These are phyloP conservation scores for Emys orbicularis DNA, from an alignment of 2,797 vertebrate species.

Conservation along the genomic window DNA sequence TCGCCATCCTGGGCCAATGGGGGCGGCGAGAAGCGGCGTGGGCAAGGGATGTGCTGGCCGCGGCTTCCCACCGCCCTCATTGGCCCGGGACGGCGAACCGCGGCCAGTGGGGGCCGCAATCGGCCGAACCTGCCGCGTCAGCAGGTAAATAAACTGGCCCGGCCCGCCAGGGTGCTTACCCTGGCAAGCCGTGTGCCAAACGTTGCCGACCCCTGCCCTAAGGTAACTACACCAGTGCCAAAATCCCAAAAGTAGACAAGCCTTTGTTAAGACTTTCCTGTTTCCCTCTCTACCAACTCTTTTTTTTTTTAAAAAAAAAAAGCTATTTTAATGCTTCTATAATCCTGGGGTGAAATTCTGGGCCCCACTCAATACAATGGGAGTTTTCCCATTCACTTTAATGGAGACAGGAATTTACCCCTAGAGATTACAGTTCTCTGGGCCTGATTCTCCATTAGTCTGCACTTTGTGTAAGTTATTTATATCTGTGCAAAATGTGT, in stretches of 20 bases:
- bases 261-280: fast-evolving
- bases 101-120: no score
- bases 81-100: no score
- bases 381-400: neutral
- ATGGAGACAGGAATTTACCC: neutral
- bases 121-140: no score
- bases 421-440: neutral
- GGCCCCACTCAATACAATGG: neutral
- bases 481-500: neutral
- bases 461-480: neutral
- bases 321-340: neutral
- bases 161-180: no score
- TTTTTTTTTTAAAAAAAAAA: neutral
- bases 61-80: no score
- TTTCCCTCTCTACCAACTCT: no score
- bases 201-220: neutral
- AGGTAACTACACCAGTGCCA: neutral
- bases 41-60: no score
- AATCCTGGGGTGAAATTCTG: neutral
- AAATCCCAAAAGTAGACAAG: neutral
- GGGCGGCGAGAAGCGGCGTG: no score
- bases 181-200: no score
- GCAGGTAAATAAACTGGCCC: no score
- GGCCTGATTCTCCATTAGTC: neutral
- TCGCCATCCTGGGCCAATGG: no score